A percentile compares a stretch with the other conserved stretches of the same genome.
These are phyloP conservation scores for Vidua chalybeata DNA, from an alignment of 2,113 vertebrate genomes.

Conservation along the genomic window DNA sequence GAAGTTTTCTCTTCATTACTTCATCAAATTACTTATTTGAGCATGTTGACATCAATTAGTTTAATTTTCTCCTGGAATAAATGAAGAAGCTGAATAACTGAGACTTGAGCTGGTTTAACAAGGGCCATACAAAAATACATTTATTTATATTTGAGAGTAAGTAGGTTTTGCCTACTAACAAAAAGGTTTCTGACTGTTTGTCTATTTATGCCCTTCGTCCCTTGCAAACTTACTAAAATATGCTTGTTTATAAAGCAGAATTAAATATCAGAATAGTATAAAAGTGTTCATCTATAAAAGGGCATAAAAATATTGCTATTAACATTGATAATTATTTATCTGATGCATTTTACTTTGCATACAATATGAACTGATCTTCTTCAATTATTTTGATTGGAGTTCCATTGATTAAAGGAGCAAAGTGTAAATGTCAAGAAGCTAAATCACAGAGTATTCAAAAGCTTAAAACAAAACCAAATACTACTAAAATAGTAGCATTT, in stretches of 20 bases:
- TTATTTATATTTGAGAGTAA: not conserved
- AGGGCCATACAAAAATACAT: not conserved
- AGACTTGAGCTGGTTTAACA: not conserved
- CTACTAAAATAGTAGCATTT: not conserved
- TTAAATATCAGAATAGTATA: not conserved
- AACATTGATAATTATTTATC: not conserved
- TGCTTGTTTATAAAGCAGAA: not conserved
- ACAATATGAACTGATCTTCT: conserved; percentile 7
- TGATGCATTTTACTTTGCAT: not conserved
- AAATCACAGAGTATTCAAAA: conserved; percentile 36
- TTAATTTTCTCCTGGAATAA: not conserved
- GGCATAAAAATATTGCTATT: not conserved
- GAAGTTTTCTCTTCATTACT: not conserved
- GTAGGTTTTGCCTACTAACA: not conserved
- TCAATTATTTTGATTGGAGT: not conserved
- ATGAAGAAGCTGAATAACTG: not conserved
- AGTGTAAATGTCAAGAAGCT: conserved; percentile 1
- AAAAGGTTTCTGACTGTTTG: not conserved
- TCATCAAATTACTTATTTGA: not conserved
- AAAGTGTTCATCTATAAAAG: not conserved
- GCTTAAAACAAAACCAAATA: not conserved
- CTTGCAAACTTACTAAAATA: not conserved
- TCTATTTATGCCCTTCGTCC: not conserved
- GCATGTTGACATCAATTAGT: not conserved
- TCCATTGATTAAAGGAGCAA: not conserved